Evolutionary conservation across 37 sponge, comb jelly and placozoan genomes (phyloP), one percentile per base, ranked within the genome.

Genomic region (Amphimedon queenslandica): DNA sequence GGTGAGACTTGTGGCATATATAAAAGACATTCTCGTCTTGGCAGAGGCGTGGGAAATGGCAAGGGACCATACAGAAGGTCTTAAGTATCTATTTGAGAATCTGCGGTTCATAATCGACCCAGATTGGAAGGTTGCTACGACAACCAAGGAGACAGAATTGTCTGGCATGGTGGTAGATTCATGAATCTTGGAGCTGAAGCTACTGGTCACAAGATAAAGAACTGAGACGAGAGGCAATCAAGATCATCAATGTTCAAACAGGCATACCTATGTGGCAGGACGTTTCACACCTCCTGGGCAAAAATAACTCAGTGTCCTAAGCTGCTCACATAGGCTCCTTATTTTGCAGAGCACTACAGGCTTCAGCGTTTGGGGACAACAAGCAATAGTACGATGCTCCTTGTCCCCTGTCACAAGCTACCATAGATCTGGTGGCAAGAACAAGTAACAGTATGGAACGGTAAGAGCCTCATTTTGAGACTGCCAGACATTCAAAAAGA

Each of bases 321-420:
- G 79, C 79, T 2, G 37, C 69, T 10, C 23, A 25, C 0, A 63
- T 64, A 80, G 80, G 72, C 53, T 63, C 72, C 0, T 43, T 80
- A 24, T 40, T 60, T 47, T 80, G 57, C 80, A 2, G 80, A 35
- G 56, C 36, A 0, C 72, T 80, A 10, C 71, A 79, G 32, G 33
- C 23, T 35, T 6, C 10, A 39, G 71, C 80, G 2, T 23, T 41
- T 42, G 42, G 6, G 11, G 53, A n/a, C 34, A 13, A 13, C 51
- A 4, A 39, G 42, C 30, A 28, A 57, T 47, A 8, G 51, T 77
- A 67, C 67, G 69, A 77, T 21, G 1, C 57, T 2, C 41, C 3
- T 13, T 11, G 65, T 6, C n/a, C n/a, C n/a, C n/a, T n/a, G n/a
- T n/a, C n/a, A n/a, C n/a, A n/a, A n/a, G n/a, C n/a, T n/a, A n/a